phyloP scores from a whole-genome alignment of 2,888 invertebrate species.

The Shargacucullia verbasci region DNA sequence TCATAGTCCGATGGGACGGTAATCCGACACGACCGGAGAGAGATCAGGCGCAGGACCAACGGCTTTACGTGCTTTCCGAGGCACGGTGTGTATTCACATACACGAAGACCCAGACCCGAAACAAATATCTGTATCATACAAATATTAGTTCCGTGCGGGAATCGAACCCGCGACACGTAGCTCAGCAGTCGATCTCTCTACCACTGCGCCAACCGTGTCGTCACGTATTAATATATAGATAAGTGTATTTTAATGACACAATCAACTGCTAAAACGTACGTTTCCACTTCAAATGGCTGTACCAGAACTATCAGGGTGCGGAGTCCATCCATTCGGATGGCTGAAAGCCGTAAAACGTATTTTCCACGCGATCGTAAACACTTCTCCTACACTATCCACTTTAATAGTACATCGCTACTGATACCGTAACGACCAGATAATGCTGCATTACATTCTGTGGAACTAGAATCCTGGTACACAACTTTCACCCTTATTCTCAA shows the following conservation, averaged over 20 bases:
- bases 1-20: no score
- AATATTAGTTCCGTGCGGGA: no score
- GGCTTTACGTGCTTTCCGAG: no score
- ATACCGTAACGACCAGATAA: constrained; percentile 57
- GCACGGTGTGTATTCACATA: no score
- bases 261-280: background rate
- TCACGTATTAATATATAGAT: no score
- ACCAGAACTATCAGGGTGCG: constrained; percentile 9
- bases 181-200: no score
- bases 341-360: constrained; percentile 71
- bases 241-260: background rate
- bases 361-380: constrained; percentile 81
- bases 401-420: constrained; percentile 43
- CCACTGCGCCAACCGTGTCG: no score
- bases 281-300: constrained; percentile 7
- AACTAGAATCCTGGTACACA: constrained; percentile 9
- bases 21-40: no score
- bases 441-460: constrained; percentile 40
- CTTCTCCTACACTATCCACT: constrained; percentile 59
- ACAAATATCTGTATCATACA: no score
- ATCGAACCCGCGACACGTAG: no score
- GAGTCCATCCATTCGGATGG: constrained; percentile 55
- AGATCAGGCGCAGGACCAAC: no score
- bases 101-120: no score
- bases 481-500: constrained; percentile 19